Conservation (phyloP, 2,113 vertebrate species). For the Centrocercus urophasianus region DNA sequence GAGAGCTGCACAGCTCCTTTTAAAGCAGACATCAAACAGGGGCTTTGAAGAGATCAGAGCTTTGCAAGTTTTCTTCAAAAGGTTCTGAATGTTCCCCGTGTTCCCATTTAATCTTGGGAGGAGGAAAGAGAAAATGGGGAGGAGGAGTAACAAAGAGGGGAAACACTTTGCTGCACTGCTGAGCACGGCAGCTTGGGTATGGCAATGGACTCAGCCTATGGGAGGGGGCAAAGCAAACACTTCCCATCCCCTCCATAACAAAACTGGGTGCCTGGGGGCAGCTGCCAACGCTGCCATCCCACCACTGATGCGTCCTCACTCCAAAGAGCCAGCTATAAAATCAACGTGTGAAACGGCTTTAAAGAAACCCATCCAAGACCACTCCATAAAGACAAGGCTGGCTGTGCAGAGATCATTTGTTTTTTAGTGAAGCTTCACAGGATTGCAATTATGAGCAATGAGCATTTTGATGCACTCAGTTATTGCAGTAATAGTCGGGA, state of each 20-base stretch:
- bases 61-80: neutral
- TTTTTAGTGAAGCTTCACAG: neutral
- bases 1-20: neutral
- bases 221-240: neutral
- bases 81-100: neutral
- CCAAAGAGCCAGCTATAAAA: neutral
- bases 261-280: neutral
- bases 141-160: neutral
- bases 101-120: neutral
- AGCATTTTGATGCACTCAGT: neutral
- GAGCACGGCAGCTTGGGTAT: neutral
- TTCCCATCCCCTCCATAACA: neutral
- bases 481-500: neutral
- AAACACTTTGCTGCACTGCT: neutral
- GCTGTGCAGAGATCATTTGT: neutral
- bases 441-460: neutral
- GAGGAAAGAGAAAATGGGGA: neutral
- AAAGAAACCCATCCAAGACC: neutral
- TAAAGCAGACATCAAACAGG: neutral
- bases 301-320: neutral
- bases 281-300: neutral
- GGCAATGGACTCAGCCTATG: fast-evolving
- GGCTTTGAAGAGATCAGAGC: neutral
- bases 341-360: fast-evolving
- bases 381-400: neutral